phyloP scores from a whole-genome alignment of 1,140 invertebrate genomes.

The Branchinecta lindahli region DNA sequence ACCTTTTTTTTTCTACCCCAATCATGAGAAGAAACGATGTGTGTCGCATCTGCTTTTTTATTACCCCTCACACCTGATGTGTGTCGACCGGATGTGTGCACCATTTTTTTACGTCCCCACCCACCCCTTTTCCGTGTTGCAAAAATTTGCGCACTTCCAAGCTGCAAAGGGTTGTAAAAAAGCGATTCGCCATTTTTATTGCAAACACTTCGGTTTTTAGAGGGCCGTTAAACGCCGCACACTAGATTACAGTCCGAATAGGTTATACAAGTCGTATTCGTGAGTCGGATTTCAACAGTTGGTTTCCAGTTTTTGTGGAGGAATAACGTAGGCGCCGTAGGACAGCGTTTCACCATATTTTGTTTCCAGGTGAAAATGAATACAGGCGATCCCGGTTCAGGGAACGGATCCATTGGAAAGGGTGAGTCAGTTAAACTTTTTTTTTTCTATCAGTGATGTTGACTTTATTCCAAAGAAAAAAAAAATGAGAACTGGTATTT shows the following conservation, averaged over 20 bases:
- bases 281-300: not conserved
- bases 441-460: too few relatives aligned
- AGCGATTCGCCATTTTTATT: slow-evolving; percentile 10
- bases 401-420: not conserved
- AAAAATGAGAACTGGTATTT: too few relatives aligned
- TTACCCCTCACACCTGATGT: not conserved
- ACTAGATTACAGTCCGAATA: slow-evolving; percentile 1
- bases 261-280: not conserved
- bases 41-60: not conserved
- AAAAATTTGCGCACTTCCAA: slow-evolving; percentile 3
- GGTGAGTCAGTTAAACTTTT: not conserved
- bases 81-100: not conserved
- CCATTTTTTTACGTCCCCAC: not conserved
- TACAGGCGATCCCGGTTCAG: not conserved
- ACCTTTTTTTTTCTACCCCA: too few relatives aligned
- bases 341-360: not conserved
- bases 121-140: not conserved
- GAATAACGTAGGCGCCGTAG: not conserved
- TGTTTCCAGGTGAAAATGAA: slow-evolving; percentile 3
- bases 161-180: not conserved
- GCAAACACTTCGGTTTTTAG: slow-evolving; percentile 10
- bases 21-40: too few relatives aligned
- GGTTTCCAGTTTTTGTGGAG: not conserved
- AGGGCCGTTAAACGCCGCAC: slow-evolving; percentile 7
- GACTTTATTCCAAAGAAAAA: too few relatives aligned